A percentile compares a stretch with the other conserved stretches of the same genome.
phyloP scores from a whole-genome alignment of 2,113 vertebrate species.

The Tautogolabrus adspersus region DNA sequence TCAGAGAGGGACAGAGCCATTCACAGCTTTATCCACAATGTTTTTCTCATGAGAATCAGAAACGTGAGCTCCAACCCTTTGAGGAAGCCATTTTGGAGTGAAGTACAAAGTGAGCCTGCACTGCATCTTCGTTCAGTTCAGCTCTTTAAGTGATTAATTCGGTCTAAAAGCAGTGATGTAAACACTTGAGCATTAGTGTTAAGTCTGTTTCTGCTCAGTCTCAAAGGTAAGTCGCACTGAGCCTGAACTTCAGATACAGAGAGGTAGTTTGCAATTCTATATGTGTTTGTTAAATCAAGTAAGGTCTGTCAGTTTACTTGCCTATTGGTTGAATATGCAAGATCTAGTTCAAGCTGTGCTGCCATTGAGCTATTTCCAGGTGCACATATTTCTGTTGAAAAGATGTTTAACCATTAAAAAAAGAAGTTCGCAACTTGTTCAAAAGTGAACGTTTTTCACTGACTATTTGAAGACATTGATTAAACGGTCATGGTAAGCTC shows the following conservation, averaged over 20 bases:
- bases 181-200: slow-evolving; percentile 9
- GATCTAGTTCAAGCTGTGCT: too few species aligned
- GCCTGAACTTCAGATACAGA: background rate
- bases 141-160: slow-evolving; percentile 26
- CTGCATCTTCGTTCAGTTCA: slow-evolving; percentile 18
- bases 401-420: too few species aligned
- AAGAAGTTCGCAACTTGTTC: too few species aligned
- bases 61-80: slow-evolving; percentile 45
- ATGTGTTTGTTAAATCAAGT: too few species aligned
- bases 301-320: too few species aligned
- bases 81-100: slow-evolving; percentile 42
- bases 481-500: too few species aligned
- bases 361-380: too few species aligned
- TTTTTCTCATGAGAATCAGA: slow-evolving; percentile 61
- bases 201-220: background rate
- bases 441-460: too few species aligned
- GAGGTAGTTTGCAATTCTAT: too few species aligned
- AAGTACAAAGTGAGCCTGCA: slow-evolving; percentile 39
- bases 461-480: too few species aligned
- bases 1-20: slow-evolving; percentile 40
- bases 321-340: too few species aligned
- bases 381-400: too few species aligned
- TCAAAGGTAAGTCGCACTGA: slow-evolving; percentile 1
- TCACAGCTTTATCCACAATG: slow-evolving; percentile 22
- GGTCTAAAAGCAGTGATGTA: slow-evolving; percentile 18